Conservation (phyloP, 2,113 vertebrate species). For the Nannospalax galili region DNA sequence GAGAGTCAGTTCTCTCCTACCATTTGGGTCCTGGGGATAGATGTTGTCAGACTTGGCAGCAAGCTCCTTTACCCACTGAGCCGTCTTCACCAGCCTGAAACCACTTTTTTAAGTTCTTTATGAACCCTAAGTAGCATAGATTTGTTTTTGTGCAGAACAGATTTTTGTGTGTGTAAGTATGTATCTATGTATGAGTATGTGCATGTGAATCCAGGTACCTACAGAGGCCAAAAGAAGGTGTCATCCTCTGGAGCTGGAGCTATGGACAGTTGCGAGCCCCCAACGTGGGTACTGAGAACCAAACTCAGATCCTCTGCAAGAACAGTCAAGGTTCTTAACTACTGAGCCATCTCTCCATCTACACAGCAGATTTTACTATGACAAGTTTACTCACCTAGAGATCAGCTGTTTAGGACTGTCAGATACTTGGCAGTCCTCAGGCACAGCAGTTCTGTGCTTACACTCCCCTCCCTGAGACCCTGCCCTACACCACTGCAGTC, state of each 20-base stretch:
- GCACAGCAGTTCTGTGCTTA: rapidly evolving
- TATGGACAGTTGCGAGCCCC: background rate
- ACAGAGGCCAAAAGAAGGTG: background rate
- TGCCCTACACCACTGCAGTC: no score
- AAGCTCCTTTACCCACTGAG: background rate
- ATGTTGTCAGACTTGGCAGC: background rate
- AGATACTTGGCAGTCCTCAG: background rate
- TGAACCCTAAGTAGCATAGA: background rate
- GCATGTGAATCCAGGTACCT: background rate
- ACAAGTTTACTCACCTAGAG: background rate
- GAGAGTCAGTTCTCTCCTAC: background rate
- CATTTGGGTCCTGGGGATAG: background rate
- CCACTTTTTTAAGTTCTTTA: background rate
- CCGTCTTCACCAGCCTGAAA: background rate
- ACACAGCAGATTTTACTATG: background rate
- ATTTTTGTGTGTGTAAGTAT: no score
- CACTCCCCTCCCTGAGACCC: background rate
- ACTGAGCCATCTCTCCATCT: background rate
- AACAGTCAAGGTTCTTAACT: background rate
- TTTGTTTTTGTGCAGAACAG: background rate
- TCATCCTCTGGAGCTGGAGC: background rate
- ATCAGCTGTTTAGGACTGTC: background rate
- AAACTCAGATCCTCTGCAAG: background rate
- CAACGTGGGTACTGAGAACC: background rate
- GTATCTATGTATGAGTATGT: no score